Evolutionary conservation across 2,113 vertebrate genomes (phyloP).

Genomic region (Hippocampus mohnikei): DNA sequence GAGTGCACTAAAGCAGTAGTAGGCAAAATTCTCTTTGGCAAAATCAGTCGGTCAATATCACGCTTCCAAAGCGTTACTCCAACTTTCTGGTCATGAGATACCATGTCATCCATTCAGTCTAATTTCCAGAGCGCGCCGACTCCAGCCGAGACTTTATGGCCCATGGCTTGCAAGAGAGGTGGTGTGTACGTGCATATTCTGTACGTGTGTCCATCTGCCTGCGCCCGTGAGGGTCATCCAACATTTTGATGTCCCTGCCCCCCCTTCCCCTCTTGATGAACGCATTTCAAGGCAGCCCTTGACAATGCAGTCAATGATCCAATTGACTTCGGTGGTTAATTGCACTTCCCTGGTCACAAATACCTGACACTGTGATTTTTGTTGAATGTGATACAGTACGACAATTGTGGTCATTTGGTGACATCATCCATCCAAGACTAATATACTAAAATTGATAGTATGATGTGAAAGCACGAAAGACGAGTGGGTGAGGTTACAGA

Average conservation of each 20-base stretch:
- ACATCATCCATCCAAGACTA: background rate
- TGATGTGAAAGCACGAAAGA: background rate
- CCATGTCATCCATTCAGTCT: slow-evolving; percentile 51
- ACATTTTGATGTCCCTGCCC: slow-evolving; percentile 21
- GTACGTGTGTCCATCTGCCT: slow-evolving; percentile 3
- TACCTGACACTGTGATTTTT: slow-evolving; percentile 32
- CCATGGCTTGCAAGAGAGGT: slow-evolving; percentile 12
- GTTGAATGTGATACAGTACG: background rate
- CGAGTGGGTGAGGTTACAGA: background rate
- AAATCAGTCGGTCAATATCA: slow-evolving; percentile 22
- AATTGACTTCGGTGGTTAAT: slow-evolving; percentile 48
- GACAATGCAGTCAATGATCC: slow-evolving; percentile 39
- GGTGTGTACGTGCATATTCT: slow-evolving; percentile 4
- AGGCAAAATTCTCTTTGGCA: slow-evolving; percentile 15
- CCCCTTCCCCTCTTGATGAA: slow-evolving; percentile 39
- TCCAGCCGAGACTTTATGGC: slow-evolving; percentile 52
- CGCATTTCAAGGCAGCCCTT: slow-evolving; percentile 45
- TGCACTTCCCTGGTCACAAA: slow-evolving; percentile 28
- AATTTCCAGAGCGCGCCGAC: slow-evolving; percentile 53
- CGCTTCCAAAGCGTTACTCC: slow-evolving; percentile 25
- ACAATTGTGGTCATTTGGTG: background rate
- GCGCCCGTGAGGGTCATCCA: slow-evolving; percentile 9
- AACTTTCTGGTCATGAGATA: slow-evolving; percentile 54
- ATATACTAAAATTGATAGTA: background rate
- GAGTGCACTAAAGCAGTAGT: slow-evolving; percentile 29